Evolutionary conservation across 2,797 vertebrate genomes (phyloP), one percentile per base, ranked within the genome.

Genomic region (Bradypus variegatus): DNA sequence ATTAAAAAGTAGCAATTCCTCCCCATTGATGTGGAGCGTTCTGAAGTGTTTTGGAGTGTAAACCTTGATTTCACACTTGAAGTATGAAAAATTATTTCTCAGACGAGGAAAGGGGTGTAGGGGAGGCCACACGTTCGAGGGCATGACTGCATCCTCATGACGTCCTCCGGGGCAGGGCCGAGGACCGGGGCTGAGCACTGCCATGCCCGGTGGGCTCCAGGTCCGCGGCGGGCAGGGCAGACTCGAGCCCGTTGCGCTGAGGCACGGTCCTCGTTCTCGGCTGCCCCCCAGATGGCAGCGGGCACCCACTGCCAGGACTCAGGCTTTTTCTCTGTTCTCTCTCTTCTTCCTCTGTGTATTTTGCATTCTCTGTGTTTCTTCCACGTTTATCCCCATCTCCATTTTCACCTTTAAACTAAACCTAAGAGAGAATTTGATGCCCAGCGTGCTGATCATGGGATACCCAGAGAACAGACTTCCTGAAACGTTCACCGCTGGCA

Each of bases 381-480:
- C 11, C 19, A n/a, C 11, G 23, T 29, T 29, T 41, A 36, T 14
- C 29, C 11, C 2, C 48, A 50, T 19, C 18, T 33, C 38, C 41
- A 2, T 62, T 60, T 55, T 67, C 31, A 14, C 75, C 50, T 70
- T 38, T 53, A 60, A 33, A 41, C 62, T 25, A 53, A 23, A 23
- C 8, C 2, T 14, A 12, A 38, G 25, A 18, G 50, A 50, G 36
- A 62, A 33, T 27, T 14, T 12, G 60, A 41, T 5, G 33, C 16
- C 5, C 50, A 5, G 50, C 1, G 60, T 25, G 6, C 86, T 2
- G 36, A n/a, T 6, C 15, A 21, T 8, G 14, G 67, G 2, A 0
- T 2, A 27, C 13, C 11, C 7, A 33, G 10, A 60, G 64, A 19
- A 64, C 25, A n/a, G 45, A 53, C 33, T 41, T 36, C 29, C 38